Conservation (phyloP, 2,888 invertebrate genomes). For the Geotrupes spiniger region DNA sequence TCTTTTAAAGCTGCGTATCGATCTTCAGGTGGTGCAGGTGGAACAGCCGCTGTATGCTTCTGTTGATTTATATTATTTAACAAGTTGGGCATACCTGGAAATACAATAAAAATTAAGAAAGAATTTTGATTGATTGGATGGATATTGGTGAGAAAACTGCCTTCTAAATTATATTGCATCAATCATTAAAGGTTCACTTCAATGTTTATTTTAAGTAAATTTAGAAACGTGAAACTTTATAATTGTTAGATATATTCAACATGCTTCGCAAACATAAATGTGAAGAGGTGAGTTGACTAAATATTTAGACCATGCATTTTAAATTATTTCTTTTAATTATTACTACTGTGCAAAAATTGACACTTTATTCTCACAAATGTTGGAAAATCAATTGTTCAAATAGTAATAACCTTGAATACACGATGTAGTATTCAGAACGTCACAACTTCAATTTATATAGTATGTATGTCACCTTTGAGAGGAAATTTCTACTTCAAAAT, state of each 20-base stretch:
- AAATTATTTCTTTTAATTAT: neutral
- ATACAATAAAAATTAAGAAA: conserved; percentile 16
- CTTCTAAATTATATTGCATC: neutral
- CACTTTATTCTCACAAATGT: neutral
- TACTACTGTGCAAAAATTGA: neutral
- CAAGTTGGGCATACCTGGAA: conserved; percentile 39
- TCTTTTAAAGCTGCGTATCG: conserved; percentile 95
- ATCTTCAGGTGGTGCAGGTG: conserved; percentile 64
- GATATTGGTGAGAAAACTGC: neutral
- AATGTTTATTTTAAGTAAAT: too few relatives aligned
- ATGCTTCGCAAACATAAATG: neutral
- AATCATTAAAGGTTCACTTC: neutral
- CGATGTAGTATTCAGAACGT: too few relatives aligned
- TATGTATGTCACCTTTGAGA: too few relatives aligned
- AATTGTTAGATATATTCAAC: neutral
- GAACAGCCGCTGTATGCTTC: conserved; percentile 21
- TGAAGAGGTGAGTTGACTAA: neutral
- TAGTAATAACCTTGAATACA: too few relatives aligned
- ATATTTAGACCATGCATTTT: neutral
- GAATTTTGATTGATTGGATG: neutral
- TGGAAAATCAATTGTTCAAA: too few relatives aligned
- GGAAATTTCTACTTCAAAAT: too few relatives aligned
- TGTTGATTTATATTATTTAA: conserved; percentile 20
- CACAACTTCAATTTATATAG: too few relatives aligned
- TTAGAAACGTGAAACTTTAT: too few relatives aligned